Conservation (phyloP, 2,113 vertebrate species). For the Lampris megalopsis region DNA sequence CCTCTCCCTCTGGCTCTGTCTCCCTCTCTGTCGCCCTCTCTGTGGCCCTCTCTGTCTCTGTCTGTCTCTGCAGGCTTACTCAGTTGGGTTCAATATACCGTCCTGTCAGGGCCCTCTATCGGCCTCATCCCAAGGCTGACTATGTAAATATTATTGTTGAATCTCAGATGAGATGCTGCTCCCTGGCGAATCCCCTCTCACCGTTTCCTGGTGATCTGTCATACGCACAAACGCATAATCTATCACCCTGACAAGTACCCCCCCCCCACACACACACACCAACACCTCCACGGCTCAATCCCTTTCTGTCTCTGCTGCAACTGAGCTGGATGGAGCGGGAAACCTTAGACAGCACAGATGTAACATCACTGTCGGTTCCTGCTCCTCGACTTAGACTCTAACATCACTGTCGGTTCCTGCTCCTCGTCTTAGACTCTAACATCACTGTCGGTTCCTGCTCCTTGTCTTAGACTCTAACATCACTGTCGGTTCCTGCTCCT, state of each 20-base stretch:
- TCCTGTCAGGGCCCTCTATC: constrained; percentile 58
- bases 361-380: constrained; percentile 27
- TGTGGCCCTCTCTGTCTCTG: not conserved
- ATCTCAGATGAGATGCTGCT: constrained; percentile 62
- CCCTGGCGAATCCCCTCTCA: constrained; percentile 52
- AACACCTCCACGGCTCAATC: no score
- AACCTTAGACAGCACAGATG: constrained; percentile 7
- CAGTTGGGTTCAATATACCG: constrained; percentile 54
- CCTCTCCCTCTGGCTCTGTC: not conserved
- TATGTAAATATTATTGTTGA: constrained; percentile 75
- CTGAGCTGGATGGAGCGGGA: constrained; percentile 5
- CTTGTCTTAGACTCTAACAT: constrained; percentile 5
- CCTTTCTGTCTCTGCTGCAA: not conserved
- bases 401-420: not conserved
- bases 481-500: not conserved
- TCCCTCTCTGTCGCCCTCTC: not conserved
- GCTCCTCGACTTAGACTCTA: constrained; percentile 9
- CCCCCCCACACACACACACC: not conserved
- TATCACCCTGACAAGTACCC: constrained; percentile 61
- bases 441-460: constrained; percentile 31
- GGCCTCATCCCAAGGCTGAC: constrained; percentile 56
- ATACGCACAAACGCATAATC: constrained; percentile 53
- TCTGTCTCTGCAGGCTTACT: constrained; percentile 23
- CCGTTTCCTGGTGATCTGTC: constrained; percentile 56
- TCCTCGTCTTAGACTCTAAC: not conserved